A percentile compares a stretch with the other conserved stretches of the same genome.
These are phyloP conservation scores for Dromaius novaehollandiae DNA, from an alignment of 2,113 vertebrate genomes.

Conservation along the genomic window DNA sequence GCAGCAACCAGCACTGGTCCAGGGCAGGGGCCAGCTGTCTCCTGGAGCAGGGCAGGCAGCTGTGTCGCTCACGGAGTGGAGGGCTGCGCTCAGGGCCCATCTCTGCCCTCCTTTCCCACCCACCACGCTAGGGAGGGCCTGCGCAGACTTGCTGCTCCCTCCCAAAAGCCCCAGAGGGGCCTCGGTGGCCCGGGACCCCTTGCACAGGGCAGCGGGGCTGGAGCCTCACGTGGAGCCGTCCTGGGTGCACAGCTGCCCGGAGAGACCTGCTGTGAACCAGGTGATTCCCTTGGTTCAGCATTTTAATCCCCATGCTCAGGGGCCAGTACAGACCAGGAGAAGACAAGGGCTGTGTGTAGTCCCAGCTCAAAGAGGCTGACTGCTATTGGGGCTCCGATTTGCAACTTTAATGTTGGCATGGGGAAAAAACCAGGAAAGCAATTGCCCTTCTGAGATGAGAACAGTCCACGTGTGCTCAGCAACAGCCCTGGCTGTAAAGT, in stretches of 20 bases:
- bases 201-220: no score
- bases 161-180: neutral
- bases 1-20: accelerated
- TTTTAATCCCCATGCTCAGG: no score
- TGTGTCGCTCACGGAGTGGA: neutral
- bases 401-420: neutral
- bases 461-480: neutral
- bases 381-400: neutral
- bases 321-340: neutral
- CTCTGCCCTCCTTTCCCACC: neutral
- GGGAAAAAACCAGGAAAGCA: neutral
- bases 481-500: neutral
- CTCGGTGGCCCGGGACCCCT: no score
- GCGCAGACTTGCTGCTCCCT: neutral
- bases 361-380: neutral
- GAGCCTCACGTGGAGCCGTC: no score
- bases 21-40: accelerated
- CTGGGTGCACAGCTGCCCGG: no score
- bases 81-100: neutral
- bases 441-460: neutral
- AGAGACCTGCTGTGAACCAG: no score
- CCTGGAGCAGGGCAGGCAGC: no score
- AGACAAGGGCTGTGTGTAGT: neutral
- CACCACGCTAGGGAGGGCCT: no score
- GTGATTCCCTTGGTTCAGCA: no score